Base-by-base conservation (phyloP, 2,113 vertebrate genomes). In the Solea solea region DNA sequence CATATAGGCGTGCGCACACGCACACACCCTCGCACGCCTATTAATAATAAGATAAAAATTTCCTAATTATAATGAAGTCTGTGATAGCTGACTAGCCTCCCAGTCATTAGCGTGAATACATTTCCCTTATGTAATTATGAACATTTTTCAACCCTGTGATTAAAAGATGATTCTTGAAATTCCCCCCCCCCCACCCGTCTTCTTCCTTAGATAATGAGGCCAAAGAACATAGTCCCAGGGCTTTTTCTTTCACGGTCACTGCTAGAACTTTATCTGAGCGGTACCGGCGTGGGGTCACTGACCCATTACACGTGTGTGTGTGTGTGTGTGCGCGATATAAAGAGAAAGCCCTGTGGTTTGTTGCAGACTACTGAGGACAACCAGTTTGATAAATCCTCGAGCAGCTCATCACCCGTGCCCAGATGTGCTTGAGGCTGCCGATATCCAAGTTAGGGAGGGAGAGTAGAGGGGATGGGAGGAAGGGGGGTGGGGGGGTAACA, bases 71-170 rank as follows among this genome's bases (percentile, higher is more conserved):
- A 89, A 89, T 84, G 66, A 75, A 72, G 76, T 86, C 64, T 78
- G 69, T 86, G 76, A 84, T 84, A 80, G 76, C 74, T 74, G 61
- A 72, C 68, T 62, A 64, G 80, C 72, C 81, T 87, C 63, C 72
- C 72, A 81, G 83, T 90, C 83, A 85, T 84, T 85, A 84, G 74
- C 25, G 77, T 69, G 79, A 85, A 78, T 77, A 83, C 76, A 86
- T 89, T 86, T 86, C 81, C 88, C 85, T 81, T 64, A 76, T 84
- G 85, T 89, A 84, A 87, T 89, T 89, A 86, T 64, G 72, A 81
- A 80, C 76, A 86, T 88, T 81, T 90, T 86, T 89, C 84, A 83
- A 61, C 59, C 41, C 66, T 66, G 48, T 86, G 83, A 90, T 86
- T 90, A 83, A 89, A 86, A 81, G 76, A 88, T 85, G 77, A 88